Evolutionary conservation across 64 coral and sea anemone genomes (phyloP).

Genomic region (Actinia tenebrosa): DNA sequence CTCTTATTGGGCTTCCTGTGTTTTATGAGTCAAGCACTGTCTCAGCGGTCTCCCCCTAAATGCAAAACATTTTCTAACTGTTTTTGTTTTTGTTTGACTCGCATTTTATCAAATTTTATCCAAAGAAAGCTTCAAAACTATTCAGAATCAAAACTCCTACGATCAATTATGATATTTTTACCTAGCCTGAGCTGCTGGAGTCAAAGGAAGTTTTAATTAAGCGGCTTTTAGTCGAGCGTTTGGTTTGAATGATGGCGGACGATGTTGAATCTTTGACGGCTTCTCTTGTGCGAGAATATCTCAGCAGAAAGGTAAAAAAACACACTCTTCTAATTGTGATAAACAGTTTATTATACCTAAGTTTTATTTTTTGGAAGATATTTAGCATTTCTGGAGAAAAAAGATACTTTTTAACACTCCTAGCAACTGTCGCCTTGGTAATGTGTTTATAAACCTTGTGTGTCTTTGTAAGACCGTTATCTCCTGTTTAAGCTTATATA

Average conservation of each 20-base stretch:
- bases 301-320: slow-evolving; percentile 58
- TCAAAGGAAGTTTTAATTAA: background rate
- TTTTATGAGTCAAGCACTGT: background rate
- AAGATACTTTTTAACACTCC: background rate
- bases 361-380: background rate
- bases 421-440: slow-evolving; percentile 8
- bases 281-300: slow-evolving; percentile 74
- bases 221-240: background rate
- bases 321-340: background rate
- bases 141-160: background rate
- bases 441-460: background rate
- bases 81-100: background rate
- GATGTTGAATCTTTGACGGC: slow-evolving; percentile 49
- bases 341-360: background rate
- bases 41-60: background rate
- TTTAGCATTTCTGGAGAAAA: background rate
- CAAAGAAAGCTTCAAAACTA: background rate
- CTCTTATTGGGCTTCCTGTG: slow-evolving; percentile 4
- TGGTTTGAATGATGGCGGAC: slow-evolving; percentile 30
- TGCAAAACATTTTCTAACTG: background rate
- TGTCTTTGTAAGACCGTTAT: background rate
- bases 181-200: background rate
- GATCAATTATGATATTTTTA: background rate
- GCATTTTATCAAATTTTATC: background rate
- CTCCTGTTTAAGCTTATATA: too few relatives aligned